Evolutionary conservation across 2,113 vertebrate species (phyloP), one percentile per base, ranked within the genome.

Genomic region (Bufo bufo): DNA sequence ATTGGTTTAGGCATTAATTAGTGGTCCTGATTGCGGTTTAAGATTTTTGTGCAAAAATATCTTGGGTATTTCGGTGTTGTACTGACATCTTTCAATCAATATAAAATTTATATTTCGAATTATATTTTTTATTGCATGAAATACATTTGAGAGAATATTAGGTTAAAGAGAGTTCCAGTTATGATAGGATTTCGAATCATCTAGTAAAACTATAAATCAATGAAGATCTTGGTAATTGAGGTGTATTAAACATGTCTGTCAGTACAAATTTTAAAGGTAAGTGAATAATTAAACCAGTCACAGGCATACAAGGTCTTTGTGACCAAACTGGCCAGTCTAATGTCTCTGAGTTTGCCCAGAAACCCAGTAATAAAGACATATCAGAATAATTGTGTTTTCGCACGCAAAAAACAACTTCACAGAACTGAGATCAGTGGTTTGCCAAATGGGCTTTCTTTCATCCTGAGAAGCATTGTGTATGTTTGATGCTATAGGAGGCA

Each of bases 241-340:
- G 43, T 43, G 66, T 71, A 71, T 71, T 71, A 71, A 71, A 71
- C 66, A 43, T 71, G 66, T 71, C 66, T 71, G 66, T 71, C 66
- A 43, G 23, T 43, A 71, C 66, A 43, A 33, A 71, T 71, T 71
- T 5, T 33, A 71, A 33, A 13, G 3, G 4, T 11, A 71, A 71
- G 66, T 43, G 66, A 43, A 43, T 71, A 43, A 71, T 71, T 71
- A 71, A 71, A 71, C 10, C 66, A 71, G 66, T 71, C 66, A 71
- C 63, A 33, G 66, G 23, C n/a, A 33, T 71, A 43, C 66, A 33
- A 71, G 66, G 66, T 43, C 23, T 43, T 43, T 71, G n/a, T 13
- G 66, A 71, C 66, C 23, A 43, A 13, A 33, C 11, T 71, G 66
- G 66, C 23, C n/a, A 20, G 23, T 71, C 23, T 71, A 23, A 71